Evolutionary conservation across 2,797 vertebrate genomes (phyloP), one percentile per base, ranked within the genome.

Genomic region (Ciconia nigra): DNA sequence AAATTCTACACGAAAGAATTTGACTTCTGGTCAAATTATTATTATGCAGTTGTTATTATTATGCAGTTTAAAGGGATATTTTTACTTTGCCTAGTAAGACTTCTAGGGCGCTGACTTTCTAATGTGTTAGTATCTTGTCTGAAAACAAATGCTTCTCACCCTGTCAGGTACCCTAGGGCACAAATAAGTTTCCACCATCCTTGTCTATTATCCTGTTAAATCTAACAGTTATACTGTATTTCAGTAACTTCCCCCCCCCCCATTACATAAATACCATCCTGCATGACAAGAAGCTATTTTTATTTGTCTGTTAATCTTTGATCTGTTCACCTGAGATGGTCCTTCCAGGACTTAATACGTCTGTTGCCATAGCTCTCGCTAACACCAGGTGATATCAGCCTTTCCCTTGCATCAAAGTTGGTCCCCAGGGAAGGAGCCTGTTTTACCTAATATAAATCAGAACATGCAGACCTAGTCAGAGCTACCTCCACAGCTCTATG

Each of bases 11-110:
- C 57, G 37, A 83, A 84, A 76, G 20, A 85, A 70, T 83, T 37
- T 90, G 63, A 59, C 88, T 85, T 78, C 80, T 92, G 46, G 73
- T 80, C 66, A 94, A 90, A 79, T 79, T 91, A 74, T 71, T 92
- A 47, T 88, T 67, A 74, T 57, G 58, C 25, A 54, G 47, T 84
- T 87, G 5, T 73, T 87, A 37, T 46, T 90, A 70, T 72, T 77
- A 71, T 51, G 39, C 63, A 58, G 37, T 89, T 90, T 74, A 63
- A 92, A 85, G 41, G 39, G 26, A 25, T 77, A 59, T 35, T 95
- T 95, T 91, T 89, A 83, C 41, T 91, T 91, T 81, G 58, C 41
- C 59, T 61, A 39, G 12, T 79, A 73, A 93, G 81, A 80, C 37
- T 85, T 92, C 13, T 25, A 57, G 44, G 57, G 57, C 3, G 7